Evolutionary conservation across 2,888 invertebrate species (phyloP).

Genomic region (Mythimna albipuncta): DNA sequence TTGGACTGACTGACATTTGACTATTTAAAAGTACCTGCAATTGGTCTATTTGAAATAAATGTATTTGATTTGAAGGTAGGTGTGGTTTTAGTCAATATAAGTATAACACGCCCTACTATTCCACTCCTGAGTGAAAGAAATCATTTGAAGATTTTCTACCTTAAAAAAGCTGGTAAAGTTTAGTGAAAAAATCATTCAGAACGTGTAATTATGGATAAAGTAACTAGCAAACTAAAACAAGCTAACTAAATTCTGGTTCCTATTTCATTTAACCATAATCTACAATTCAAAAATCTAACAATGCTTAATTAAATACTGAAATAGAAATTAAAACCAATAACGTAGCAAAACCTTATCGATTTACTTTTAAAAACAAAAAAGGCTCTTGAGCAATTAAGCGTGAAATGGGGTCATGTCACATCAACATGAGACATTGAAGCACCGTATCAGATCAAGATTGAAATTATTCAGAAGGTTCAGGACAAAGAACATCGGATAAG

Average conservation of each 20-base stretch:
- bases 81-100: too few species aligned
- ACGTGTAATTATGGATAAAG: too few species aligned
- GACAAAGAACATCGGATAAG: background rate
- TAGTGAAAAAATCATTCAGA: too few species aligned
- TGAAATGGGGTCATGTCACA: constrained; percentile 74
- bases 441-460: constrained; percentile 23
- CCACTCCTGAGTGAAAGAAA: too few species aligned
- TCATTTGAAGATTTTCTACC: too few species aligned
- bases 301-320: constrained; percentile 2
- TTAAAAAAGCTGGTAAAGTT: too few species aligned
- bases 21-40: too few species aligned
- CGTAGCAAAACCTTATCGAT: constrained; percentile 44
- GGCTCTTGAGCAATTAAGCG: constrained; percentile 71
- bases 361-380: constrained; percentile 49
- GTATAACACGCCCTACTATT: too few species aligned
- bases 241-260: background rate
- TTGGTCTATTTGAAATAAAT: too few species aligned
- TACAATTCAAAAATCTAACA: background rate
- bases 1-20: too few species aligned
- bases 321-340: constrained; percentile 31
- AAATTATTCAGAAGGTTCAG: constrained; percentile 25
- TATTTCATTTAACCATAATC: too few species aligned
- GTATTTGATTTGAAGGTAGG: too few species aligned
- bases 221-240: background rate
- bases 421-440: constrained; percentile 69